Evolutionary conservation across 2,113 vertebrate genomes (phyloP).

Genomic region (Lipophrys pholis): DNA sequence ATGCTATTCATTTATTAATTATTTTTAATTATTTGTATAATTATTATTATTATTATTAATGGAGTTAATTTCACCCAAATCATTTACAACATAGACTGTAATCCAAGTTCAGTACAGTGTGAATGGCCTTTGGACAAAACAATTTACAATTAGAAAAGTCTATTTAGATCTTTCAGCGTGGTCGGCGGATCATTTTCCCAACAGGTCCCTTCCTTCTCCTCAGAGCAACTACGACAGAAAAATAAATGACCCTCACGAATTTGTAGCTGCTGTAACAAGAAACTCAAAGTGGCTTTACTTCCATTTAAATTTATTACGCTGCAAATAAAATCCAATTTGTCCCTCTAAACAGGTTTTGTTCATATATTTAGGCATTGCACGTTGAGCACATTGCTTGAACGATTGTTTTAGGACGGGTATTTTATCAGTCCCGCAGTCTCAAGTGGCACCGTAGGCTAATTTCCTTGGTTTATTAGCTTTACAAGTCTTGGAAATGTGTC

Average conservation of each 20-base stretch:
- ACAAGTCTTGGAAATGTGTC: slow-evolving; percentile 26
- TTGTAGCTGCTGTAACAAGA: slow-evolving; percentile 4
- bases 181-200: neutral
- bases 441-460: slow-evolving; percentile 32
- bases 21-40: too few relatives aligned
- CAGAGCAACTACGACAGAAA: neutral
- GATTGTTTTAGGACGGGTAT: slow-evolving; percentile 28
- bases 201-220: neutral
- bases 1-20: too few relatives aligned
- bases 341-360: slow-evolving; percentile 24
- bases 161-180: too few relatives aligned
- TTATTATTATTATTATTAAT: too few relatives aligned
- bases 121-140: too few relatives aligned
- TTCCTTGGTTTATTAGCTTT: slow-evolving; percentile 59
- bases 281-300: slow-evolving; percentile 26
- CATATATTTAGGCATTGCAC: neutral
- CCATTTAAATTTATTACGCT: slow-evolving; percentile 43
- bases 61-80: too few relatives aligned
- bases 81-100: too few relatives aligned
- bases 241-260: slow-evolving; percentile 27
- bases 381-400: neutral
- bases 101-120: too few relatives aligned
- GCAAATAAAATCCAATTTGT: slow-evolving; percentile 43
- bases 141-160: neutral
- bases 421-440: slow-evolving; percentile 36